Evolutionary conservation across 1,140 invertebrate species (phyloP).

Genomic region (Aphaenogaster ashmeadi): DNA sequence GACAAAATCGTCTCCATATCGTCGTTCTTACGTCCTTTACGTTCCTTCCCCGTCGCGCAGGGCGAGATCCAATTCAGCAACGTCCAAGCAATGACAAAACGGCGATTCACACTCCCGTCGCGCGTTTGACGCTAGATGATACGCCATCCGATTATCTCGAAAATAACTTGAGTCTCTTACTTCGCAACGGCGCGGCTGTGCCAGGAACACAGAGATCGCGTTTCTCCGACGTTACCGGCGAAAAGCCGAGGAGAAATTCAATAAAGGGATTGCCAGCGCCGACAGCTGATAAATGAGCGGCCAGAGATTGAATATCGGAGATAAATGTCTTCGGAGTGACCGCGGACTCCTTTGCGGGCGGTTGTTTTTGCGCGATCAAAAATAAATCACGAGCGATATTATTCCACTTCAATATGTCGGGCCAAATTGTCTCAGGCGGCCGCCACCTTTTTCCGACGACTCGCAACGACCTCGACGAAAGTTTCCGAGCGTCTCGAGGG

Average conservation of each 20-base stretch:
- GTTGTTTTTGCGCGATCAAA: conserved; percentile 49
- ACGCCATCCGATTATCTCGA: conserved; percentile 22
- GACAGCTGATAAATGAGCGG: conserved; percentile 62
- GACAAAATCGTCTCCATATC: conserved; percentile 37
- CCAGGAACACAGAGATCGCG: conserved; percentile 16
- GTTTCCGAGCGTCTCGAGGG: conserved; percentile 65
- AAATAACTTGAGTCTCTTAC: conserved; percentile 23
- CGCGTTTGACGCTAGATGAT: neutral
- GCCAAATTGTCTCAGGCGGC: conserved; percentile 52
- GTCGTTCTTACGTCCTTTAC: neutral
- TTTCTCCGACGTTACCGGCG: conserved; percentile 13
- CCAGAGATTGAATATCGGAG: conserved; percentile 56
- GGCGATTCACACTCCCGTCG: neutral
- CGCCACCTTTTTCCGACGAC: conserved; percentile 32
- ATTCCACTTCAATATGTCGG: conserved; percentile 62
- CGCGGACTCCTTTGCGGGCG: neutral
- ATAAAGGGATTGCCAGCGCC: conserved; percentile 58
- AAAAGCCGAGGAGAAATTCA: conserved; percentile 49
- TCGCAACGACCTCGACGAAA: conserved; percentile 46
- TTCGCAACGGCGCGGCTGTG: conserved; percentile 3
- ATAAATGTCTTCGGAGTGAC: conserved; percentile 52
- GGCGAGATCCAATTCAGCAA: conserved; percentile 48
- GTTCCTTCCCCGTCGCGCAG: neutral
- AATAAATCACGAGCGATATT: conserved; percentile 67
- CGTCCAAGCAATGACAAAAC: conserved; percentile 31